These are phyloP conservation scores for Temnothorax curvispinosus DNA, from an alignment of 1,140 invertebrate species.

Conservation along the genomic window DNA sequence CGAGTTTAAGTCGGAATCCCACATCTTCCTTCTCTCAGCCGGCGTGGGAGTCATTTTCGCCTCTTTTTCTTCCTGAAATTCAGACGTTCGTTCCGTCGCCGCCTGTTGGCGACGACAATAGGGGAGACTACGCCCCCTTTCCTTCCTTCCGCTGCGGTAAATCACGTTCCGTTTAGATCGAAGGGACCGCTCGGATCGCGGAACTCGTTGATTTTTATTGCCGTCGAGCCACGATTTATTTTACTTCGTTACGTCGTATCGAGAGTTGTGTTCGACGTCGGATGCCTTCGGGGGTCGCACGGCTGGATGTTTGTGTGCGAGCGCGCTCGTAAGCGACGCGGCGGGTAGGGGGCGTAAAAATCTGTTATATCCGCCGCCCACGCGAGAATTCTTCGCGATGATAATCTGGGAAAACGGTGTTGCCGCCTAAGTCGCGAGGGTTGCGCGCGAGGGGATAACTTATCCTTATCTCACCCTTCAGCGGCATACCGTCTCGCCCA, in stretches of 20 bases:
- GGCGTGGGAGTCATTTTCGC: constrained; percentile 60
- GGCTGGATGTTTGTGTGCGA: not conserved
- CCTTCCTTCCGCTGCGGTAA: constrained; percentile 61
- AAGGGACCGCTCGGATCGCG: constrained; percentile 59
- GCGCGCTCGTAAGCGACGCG: not conserved
- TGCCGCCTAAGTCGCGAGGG: not conserved
- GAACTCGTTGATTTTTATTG: constrained; percentile 69
- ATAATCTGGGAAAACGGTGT: constrained; percentile 59
- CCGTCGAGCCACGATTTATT: constrained; percentile 68
- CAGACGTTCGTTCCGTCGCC: constrained; percentile 54
- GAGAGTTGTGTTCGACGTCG: constrained; percentile 52
- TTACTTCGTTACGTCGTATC: constrained; percentile 73
- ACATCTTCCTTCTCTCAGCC: constrained; percentile 49
- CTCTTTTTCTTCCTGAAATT: constrained; percentile 35
- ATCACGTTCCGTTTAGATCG: constrained; percentile 66
- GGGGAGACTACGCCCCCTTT: constrained; percentile 42
- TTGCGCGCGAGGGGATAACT: constrained; percentile 48
- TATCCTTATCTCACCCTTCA: constrained; percentile 64
- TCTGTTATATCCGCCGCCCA: constrained; percentile 61
- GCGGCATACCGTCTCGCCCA: constrained; percentile 24
- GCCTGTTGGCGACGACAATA: constrained; percentile 33
- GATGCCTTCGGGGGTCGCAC: constrained; percentile 40
- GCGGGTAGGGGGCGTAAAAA: constrained; percentile 50
- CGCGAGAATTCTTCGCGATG: constrained; percentile 62
- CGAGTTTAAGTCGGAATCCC: constrained; percentile 39